Percentiles rank a stretch among this genome's conserved stretches.
Conservation (phyloP, 2,113 vertebrate species). For the Gadus macrocephalus region DNA sequence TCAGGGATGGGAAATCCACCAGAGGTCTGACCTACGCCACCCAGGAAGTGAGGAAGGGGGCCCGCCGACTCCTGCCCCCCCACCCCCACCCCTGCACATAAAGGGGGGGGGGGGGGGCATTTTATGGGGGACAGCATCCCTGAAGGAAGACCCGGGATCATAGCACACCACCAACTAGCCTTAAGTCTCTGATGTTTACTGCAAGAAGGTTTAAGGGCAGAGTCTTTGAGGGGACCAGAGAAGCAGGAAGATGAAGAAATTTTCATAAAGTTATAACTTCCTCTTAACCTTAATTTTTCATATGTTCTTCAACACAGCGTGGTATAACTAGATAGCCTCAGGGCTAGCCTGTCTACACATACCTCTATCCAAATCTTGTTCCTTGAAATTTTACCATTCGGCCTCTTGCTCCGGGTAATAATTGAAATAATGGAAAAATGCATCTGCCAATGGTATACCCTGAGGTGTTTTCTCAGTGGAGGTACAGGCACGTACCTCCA, state of each 20-base stretch:
- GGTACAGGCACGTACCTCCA: constrained; percentile 7
- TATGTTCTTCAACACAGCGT: constrained; percentile 45
- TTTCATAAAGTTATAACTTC: constrained; percentile 28
- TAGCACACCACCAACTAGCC: constrained; percentile 36
- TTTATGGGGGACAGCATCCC: constrained; percentile 54
- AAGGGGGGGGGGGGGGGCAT: neutral
- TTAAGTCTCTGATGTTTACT: constrained; percentile 57
- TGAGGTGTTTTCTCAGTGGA: constrained; percentile 5
- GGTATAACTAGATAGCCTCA: constrained; percentile 63
- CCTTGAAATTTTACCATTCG: constrained; percentile 37
- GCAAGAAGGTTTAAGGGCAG: constrained; percentile 51
- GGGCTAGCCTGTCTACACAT: constrained; percentile 54
- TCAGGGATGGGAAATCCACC: constrained; percentile 41
- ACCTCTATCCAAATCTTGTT: constrained; percentile 24
- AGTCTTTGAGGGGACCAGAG: constrained; percentile 47
- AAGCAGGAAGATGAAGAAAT: constrained; percentile 58
- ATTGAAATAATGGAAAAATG: constrained; percentile 54
- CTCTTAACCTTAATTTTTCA: constrained; percentile 35
- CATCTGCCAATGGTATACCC: constrained; percentile 8
- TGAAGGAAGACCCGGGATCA: constrained; percentile 53
- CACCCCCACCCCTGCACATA: constrained; percentile 20
- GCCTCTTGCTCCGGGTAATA: constrained; percentile 44
- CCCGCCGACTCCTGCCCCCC: constrained; percentile 12
- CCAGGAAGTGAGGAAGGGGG: constrained; percentile 9
- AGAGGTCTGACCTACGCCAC: constrained; percentile 24